Evolutionary conservation across 2,888 invertebrate species (phyloP), one percentile per base, ranked within the genome.

Genomic region (Hyposoter didymator): DNA sequence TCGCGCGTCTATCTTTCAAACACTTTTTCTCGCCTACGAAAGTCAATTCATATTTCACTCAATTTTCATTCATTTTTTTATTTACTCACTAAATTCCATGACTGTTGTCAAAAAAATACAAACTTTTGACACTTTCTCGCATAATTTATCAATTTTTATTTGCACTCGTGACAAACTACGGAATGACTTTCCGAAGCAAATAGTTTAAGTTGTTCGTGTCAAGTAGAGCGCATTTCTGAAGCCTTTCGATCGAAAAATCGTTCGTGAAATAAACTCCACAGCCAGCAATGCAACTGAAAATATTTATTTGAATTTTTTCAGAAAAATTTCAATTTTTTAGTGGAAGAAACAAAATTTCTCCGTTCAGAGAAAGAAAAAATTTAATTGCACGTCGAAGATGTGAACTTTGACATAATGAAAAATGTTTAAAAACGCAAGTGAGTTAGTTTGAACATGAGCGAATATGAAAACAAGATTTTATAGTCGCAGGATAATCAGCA

Each of bases 231-330:
- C 69, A 19, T 55, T 84, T 55, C 28, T 72, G 7, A 64, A 55
- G 76, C 80, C 75, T 84, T 70, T 76, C 80, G 84, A 84, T 79
- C n/a, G 14, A 39, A 8, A 64, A 62, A 55, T 62, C 32, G 3
- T 28, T 59, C 0, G 0, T 8, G 10, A 10, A 19, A 39, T 39
- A 10, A 8, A 39, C 1, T 7, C 8, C 39, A 39, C 7, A 7
- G 39, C 8, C 8, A 39, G 35, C 35, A 6, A 35, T 35, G 35
- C 35, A 35, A 35, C 35, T 39, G 39, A 39, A 39, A 39, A 39
- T 10, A 39, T 39, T 39, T 39, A 0, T 1, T 8, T 39, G 39
- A 7, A 39, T 39, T 39, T 10, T 39, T 39, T 39, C 0, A 39
- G 0, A 8, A 39, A 1, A 39, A n/a, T n/a, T 39, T 39, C 39